These are phyloP conservation scores for Nettapus auritus DNA, from an alignment of 2,113 vertebrate genomes.

Conservation along the genomic window DNA sequence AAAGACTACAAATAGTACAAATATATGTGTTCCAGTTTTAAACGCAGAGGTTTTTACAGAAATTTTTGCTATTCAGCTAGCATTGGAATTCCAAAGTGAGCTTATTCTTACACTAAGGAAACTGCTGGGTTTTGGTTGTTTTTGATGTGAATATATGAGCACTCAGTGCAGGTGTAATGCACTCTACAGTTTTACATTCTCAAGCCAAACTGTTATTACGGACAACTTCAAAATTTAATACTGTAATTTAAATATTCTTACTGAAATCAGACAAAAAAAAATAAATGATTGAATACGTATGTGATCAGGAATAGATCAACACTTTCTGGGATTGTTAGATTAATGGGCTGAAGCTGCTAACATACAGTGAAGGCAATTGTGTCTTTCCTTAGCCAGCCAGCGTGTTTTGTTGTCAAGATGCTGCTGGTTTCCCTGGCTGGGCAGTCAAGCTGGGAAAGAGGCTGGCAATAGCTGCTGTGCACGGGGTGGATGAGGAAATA, in stretches of 20 bases:
- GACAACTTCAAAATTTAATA: neutral
- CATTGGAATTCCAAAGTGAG: neutral
- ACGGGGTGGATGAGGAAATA: neutral
- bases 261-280: neutral
- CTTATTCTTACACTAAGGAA: neutral
- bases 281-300: fast-evolving
- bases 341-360: neutral
- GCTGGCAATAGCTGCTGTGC: neutral
- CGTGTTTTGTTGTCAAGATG: neutral
- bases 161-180: neutral
- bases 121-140: neutral
- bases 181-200: neutral
- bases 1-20: neutral
- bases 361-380: neutral
- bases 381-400: neutral
- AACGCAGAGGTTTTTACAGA: neutral
- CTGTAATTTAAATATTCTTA: neutral
- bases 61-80: neutral
- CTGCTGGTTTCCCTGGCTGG: neutral
- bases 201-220: neutral
- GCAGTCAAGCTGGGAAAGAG: neutral
- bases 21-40: neutral
- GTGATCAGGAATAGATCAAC: neutral
- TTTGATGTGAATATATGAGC: neutral
- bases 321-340: neutral